A percentile compares a stretch with the other conserved stretches of the same genome.
Conservation (phyloP, 2,797 vertebrate species). For the Channa striata region DNA sequence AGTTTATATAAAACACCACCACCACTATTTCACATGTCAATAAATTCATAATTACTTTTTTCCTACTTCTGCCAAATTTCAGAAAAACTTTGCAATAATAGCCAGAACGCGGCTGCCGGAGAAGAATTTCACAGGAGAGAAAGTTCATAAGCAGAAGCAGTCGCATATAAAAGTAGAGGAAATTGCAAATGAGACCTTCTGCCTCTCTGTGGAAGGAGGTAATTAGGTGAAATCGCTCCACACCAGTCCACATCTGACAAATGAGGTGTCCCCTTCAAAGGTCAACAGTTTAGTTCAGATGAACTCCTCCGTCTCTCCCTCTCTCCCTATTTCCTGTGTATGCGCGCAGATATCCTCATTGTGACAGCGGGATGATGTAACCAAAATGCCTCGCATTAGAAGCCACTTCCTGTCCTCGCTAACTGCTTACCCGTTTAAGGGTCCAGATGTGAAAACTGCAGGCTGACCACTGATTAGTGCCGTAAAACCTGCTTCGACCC, state of each 20-base stretch:
- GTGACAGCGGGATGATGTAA: constrained; percentile 15
- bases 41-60: background rate
- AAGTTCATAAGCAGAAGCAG: constrained; percentile 13
- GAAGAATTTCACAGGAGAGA: constrained; percentile 2
- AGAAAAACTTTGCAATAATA: background rate
- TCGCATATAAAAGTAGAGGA: constrained; percentile 46
- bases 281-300: constrained; percentile 52
- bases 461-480: constrained; percentile 56
- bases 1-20: background rate
- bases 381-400: constrained; percentile 6
- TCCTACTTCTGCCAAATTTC: background rate
- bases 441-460: constrained; percentile 60
- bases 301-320: constrained; percentile 36
- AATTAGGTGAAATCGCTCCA: constrained; percentile 66
- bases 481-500: constrained; percentile 53
- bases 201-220: constrained; percentile 49
- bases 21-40: background rate
- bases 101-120: constrained; percentile 8
- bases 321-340: constrained; percentile 10
- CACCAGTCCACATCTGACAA: constrained; percentile 60
- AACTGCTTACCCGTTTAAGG: constrained; percentile 51
- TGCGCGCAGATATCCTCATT: constrained; percentile 15
- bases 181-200: constrained; percentile 68
- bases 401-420: constrained; percentile 44
- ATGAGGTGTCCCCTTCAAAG: constrained; percentile 60